Conservation (phyloP, 2,888 invertebrate genomes). For the Parthenolecanium corni region DNA sequence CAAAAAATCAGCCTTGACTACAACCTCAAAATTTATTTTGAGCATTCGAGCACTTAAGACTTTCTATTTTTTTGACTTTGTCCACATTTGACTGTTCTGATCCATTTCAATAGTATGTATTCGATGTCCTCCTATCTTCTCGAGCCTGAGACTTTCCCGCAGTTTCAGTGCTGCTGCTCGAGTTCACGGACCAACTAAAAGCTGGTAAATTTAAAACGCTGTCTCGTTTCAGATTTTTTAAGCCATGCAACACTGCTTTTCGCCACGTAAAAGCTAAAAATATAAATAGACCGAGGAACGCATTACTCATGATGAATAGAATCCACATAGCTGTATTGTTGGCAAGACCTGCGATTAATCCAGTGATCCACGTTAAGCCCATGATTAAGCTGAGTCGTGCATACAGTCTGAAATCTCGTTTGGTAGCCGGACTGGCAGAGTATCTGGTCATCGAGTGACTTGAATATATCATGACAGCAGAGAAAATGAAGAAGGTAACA, state of each 20-base stretch:
- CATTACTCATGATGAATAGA: conserved; percentile 41
- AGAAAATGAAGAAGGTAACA: conserved; percentile 39
- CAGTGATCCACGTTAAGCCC: conserved; percentile 43
- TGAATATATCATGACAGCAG: conserved; percentile 40
- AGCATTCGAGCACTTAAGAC: no score
- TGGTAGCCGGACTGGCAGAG: conserved; percentile 35
- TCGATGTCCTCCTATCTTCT: conserved; percentile 18
- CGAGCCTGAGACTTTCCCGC: neutral
- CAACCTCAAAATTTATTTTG: no score
- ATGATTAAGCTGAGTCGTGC: conserved; percentile 41
- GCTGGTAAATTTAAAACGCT: conserved; percentile 4
- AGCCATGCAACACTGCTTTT: conserved; percentile 38
- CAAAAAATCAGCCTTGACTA: no score
- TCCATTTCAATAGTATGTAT: conserved; percentile 28
- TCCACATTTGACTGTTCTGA: neutral
- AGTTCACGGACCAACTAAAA: conserved; percentile 11
- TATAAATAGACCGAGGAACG: conserved; percentile 43
- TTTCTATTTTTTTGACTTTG: neutral
- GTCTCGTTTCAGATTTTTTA: conserved; percentile 29
- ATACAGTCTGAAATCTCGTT: conserved; percentile 40
- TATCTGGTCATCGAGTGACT: conserved; percentile 37
- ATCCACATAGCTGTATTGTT: conserved; percentile 41
- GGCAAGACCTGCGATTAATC: conserved; percentile 40
- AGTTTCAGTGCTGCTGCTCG: conserved; percentile 11
- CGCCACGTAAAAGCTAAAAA: conserved; percentile 43